Percentiles rank a stretch among this genome's conserved stretches.
These are phyloP conservation scores for Mastigias papua DNA, from an alignment of 30 jellyfish, hydroid and myxozoan genomes.

Conservation along the genomic window DNA sequence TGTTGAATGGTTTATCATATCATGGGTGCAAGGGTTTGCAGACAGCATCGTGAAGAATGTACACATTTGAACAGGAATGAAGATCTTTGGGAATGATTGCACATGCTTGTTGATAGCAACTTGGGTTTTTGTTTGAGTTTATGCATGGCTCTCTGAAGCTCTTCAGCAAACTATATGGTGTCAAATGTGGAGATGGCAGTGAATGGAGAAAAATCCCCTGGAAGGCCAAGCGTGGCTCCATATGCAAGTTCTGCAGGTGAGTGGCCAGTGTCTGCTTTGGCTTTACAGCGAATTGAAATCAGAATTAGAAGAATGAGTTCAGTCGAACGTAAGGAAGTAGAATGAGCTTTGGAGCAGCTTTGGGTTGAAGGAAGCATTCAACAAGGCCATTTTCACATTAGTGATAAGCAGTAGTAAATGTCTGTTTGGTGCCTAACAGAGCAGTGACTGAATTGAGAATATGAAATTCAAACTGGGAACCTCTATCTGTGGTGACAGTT, in stretches of 20 bases:
- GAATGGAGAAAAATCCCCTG: background rate
- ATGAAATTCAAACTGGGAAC: conserved; percentile 20
- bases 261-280: conserved; percentile 4
- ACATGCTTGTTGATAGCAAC: background rate
- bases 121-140: background rate
- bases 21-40: background rate
- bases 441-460: background rate
- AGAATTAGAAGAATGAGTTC: conserved; percentile 44
- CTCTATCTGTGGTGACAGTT: conserved; percentile 55
- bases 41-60: background rate
- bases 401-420: conserved; percentile 39
- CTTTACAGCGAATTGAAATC: conserved; percentile 40
- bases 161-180: background rate
- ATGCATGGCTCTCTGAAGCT: background rate
- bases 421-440: background rate
- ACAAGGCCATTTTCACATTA: conserved; percentile 16
- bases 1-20: background rate
- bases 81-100: background rate
- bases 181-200: background rate
- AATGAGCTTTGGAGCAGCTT: conserved; percentile 46
- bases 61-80: background rate
- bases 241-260: background rate
- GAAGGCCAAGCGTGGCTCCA: background rate
- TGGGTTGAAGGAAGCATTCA: conserved; percentile 40
- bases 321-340: background rate